Evolutionary conservation across 1,140 invertebrate species (phyloP).

Genomic region (Micrasema longulum): DNA sequence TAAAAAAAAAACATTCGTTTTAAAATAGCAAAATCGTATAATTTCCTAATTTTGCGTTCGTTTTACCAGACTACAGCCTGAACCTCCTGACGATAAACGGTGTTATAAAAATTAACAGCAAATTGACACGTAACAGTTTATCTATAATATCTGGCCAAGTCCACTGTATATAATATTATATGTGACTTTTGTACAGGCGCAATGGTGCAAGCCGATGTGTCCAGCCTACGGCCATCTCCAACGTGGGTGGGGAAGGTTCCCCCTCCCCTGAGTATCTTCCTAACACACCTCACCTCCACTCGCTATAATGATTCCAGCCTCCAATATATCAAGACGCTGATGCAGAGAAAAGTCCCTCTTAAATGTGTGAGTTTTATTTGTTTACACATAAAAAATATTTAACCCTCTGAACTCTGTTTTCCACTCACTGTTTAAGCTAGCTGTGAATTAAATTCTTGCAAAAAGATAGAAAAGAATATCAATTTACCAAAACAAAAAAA

Average conservation of each 20-base stretch:
- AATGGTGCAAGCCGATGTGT: background rate
- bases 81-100: background rate
- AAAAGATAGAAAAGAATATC: too few species aligned
- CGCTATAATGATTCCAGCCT: background rate
- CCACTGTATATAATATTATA: background rate
- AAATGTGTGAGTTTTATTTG: constrained; percentile 23
- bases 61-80: too few species aligned
- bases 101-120: background rate
- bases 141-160: background rate
- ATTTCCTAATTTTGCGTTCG: too few species aligned
- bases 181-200: background rate
- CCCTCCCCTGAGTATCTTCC: background rate
- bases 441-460: too few species aligned
- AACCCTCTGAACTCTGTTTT: too few species aligned
- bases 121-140: background rate
- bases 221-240: background rate
- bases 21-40: too few species aligned
- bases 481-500: too few species aligned
- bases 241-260: constrained; percentile 6
- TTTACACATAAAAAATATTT: too few species aligned
- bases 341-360: background rate
- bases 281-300: background rate
- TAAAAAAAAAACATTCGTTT: too few species aligned
- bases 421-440: too few species aligned
- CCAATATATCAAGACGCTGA: background rate